These are phyloP conservation scores for Orthonychiurus folsomi DNA, from an alignment of 2,888 invertebrate genomes.

Conservation along the genomic window DNA sequence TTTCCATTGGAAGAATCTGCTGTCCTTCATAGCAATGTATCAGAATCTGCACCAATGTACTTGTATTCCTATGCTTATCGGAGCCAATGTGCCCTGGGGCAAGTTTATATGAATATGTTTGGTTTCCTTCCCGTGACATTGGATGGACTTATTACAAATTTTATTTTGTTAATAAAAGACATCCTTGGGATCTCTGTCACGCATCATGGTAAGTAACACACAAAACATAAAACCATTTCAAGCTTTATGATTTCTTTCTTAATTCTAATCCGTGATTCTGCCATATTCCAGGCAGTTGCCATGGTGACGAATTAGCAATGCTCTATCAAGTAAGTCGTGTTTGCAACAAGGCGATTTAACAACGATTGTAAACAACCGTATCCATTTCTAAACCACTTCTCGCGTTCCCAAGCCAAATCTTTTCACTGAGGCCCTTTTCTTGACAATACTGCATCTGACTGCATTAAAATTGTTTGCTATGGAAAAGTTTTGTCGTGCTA, in stretches of 20 bases:
- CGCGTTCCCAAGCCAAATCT: no score
- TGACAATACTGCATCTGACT: no score
- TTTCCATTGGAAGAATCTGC: slow-evolving; percentile 24
- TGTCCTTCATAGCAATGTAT: slow-evolving; percentile 2
- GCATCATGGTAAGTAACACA: neutral
- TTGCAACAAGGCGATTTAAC: no score
- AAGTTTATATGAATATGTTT: slow-evolving; percentile 8
- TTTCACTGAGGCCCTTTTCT: no score
- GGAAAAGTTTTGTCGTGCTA: no score
- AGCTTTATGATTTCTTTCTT: no score
- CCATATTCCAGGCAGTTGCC: slow-evolving; percentile 2
- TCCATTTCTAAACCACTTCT: no score
- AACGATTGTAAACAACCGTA: no score
- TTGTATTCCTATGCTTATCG: slow-evolving; percentile 5
- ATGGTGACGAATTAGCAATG: slow-evolving; percentile 10
- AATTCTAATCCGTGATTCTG: no score
- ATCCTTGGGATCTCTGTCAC: neutral
- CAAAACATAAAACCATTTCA: no score
- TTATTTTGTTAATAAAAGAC: neutral
- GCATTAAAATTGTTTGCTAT: no score
- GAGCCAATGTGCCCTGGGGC: slow-evolving; percentile 2
- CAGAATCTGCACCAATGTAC: slow-evolving; percentile 6
- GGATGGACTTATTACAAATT: slow-evolving; percentile 7
- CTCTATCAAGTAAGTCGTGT: no score
- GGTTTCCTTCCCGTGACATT: slow-evolving; percentile 8